These are phyloP conservation scores for Caenorhabditis sp. DNA, from an alignment of 2,888 invertebrate genomes.

Conservation along the genomic window DNA sequence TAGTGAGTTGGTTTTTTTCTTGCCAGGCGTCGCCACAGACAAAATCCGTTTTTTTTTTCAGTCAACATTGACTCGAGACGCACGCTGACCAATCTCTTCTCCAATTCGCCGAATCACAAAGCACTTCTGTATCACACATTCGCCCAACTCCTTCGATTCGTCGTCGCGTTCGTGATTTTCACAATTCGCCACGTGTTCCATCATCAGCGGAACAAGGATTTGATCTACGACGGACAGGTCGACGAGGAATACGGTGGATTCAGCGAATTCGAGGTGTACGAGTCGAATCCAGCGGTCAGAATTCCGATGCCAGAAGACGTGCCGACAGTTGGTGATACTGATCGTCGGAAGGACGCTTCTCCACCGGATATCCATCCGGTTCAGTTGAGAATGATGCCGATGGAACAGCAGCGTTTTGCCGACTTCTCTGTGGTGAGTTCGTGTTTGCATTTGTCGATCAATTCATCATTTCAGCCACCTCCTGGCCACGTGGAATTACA, in stretches of 20 bases:
- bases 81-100: not conserved
- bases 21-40: too few relatives aligned
- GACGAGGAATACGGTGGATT: not conserved
- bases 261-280: not conserved
- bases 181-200: not conserved
- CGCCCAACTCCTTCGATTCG: not conserved
- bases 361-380: too few relatives aligned
- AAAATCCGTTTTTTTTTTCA: not conserved
- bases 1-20: too few relatives aligned
- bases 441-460: too few relatives aligned
- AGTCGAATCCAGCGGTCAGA: not conserved
- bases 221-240: not conserved
- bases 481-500: too few relatives aligned
- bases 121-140: not conserved
- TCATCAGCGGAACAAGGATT: not conserved
- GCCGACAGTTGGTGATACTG: not conserved
- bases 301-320: not conserved
- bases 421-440: too few relatives aligned
- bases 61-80: not conserved
- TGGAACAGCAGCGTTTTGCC: too few relatives aligned
- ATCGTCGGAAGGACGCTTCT: constrained; percentile 18
- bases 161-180: not conserved
- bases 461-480: too few relatives aligned
- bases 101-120: not conserved
- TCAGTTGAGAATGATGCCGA: too few relatives aligned